A percentile compares a stretch with the other conserved stretches of the same genome.
Conservation (phyloP, 2,113 vertebrate genomes). For the Lipophrys pholis region DNA sequence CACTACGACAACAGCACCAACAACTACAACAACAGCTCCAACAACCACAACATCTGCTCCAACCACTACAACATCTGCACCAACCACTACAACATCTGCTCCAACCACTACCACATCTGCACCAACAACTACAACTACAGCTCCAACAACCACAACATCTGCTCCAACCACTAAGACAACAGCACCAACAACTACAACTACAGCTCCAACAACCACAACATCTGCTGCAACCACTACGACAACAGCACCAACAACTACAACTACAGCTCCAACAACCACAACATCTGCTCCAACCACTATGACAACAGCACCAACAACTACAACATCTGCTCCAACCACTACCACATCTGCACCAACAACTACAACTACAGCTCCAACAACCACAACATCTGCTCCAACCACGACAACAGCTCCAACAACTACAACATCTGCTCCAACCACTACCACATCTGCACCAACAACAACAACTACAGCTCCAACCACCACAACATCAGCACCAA, state of each 20-base stretch:
- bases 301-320: not conserved
- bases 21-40: not conserved
- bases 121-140: too few relatives aligned
- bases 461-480: too few relatives aligned
- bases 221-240: accelerated
- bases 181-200: not conserved
- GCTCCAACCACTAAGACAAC: not conserved
- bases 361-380: not conserved
- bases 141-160: not conserved
- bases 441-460: not conserved
- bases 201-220: not conserved
- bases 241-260: not conserved
- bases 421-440: too few relatives aligned
- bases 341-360: not conserved
- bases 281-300: too few relatives aligned
- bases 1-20: not conserved
- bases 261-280: too few relatives aligned
- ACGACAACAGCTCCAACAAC: not conserved
- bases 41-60: not conserved
- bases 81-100: too few relatives aligned
- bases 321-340: accelerated
- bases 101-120: not conserved
- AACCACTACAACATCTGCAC: too few relatives aligned
- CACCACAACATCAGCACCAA: not conserved
- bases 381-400: not conserved